A percentile compares a stretch with the other conserved stretches of the same genome.
Conservation (phyloP, 2,888 invertebrate species). For the Bellardia bayeri region DNA sequence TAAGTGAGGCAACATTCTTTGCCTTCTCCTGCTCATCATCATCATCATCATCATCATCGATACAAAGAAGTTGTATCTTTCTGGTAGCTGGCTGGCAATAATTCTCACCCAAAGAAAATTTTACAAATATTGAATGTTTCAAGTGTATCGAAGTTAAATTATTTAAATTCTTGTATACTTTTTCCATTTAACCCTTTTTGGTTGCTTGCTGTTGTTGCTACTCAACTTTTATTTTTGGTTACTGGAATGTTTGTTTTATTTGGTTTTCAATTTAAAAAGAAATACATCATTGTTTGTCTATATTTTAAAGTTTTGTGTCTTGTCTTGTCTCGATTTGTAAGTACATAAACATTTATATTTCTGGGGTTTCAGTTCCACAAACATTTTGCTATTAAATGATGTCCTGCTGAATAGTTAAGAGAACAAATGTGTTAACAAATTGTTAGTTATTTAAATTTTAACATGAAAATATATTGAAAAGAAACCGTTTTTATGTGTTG, state of each 20-base stretch:
- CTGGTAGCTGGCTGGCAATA: conserved; percentile 8
- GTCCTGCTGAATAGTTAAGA: not conserved
- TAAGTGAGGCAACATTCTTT: not conserved
- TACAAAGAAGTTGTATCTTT: not conserved
- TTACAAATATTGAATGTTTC: not conserved
- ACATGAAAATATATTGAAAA: not conserved
- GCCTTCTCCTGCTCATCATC: not conserved
- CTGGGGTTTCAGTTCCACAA: not conserved
- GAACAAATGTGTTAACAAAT: not conserved
- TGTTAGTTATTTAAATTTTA: not conserved
- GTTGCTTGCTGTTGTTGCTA: not conserved
- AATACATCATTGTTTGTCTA: conserved; percentile 63
- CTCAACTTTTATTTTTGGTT: conserved; percentile 1
- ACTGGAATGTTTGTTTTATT: conserved; percentile 33
- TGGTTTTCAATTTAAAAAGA: conserved; percentile 62
- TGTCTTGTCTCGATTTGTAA: conserved; percentile 31
- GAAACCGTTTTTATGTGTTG: not conserved
- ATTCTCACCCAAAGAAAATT: conserved; percentile 8
- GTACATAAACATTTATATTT: not conserved
- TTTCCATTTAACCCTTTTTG: not conserved
- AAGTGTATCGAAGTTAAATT: conserved; percentile 56
- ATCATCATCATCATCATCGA: not conserved
- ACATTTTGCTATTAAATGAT: not conserved
- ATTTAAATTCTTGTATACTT: conserved; percentile 63
- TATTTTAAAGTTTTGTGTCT: conserved; percentile 6